Percentiles rank a stretch among this genome's conserved stretches.
phyloP scores from a whole-genome alignment of 1,140 invertebrate genomes.

The Orius insidiosus region DNA sequence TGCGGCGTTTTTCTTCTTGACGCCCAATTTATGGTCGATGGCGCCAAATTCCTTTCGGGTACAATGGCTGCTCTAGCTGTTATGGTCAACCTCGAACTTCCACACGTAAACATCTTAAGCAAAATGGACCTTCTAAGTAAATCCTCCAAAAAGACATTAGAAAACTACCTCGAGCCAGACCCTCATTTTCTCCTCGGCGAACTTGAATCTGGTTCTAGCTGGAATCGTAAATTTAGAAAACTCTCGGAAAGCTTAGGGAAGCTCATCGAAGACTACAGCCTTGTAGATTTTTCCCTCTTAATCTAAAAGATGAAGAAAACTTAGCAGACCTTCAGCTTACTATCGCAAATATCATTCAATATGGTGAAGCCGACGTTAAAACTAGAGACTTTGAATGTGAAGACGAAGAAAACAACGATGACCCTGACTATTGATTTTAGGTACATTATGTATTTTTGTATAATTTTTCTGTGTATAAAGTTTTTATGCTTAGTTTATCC shows the following conservation, averaged over 20 bases:
- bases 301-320: slow-evolving; percentile 76
- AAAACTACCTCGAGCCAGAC: slow-evolving; percentile 73
- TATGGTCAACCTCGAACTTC: slow-evolving; percentile 90
- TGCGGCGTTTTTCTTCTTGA: slow-evolving; percentile 89
- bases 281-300: slow-evolving; percentile 86
- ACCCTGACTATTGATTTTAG: background rate
- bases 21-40: slow-evolving; percentile 93
- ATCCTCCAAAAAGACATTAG: slow-evolving; percentile 57
- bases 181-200: slow-evolving; percentile 51
- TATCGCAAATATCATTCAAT: slow-evolving; percentile 90
- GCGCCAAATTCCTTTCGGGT: slow-evolving; percentile 87
- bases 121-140: slow-evolving; percentile 91
- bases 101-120: slow-evolving; percentile 84
- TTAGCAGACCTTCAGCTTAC: slow-evolving; percentile 65
- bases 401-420: slow-evolving; percentile 31
- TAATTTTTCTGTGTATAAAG: too few relatives aligned
- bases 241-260: slow-evolving; percentile 60
- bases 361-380: slow-evolving; percentile 83
- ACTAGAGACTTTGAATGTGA: slow-evolving; percentile 58
- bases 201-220: slow-evolving; percentile 39
- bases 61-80: slow-evolving; percentile 86
- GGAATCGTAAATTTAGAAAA: slow-evolving; percentile 57
- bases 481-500: too few relatives aligned
- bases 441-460: too few relatives aligned
- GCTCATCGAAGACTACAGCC: slow-evolving; percentile 78